phyloP scores from a whole-genome alignment of 2,888 invertebrate genomes.

The Perithous albicinctus region DNA sequence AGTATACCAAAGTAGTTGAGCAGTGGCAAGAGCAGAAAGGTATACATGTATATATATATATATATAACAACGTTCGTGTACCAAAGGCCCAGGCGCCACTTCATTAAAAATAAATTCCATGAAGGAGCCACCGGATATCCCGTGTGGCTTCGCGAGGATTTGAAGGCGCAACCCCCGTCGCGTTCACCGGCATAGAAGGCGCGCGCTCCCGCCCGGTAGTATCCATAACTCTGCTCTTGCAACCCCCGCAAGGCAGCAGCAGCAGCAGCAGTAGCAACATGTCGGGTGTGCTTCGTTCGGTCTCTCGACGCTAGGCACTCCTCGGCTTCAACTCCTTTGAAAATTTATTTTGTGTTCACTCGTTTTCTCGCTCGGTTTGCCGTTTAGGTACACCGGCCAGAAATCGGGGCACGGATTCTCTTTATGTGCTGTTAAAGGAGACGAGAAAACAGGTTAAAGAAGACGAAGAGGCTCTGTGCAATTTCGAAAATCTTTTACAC shows the following conservation, averaged over 20 bases:
- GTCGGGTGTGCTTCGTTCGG: slow-evolving; percentile 36
- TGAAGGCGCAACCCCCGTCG: slow-evolving; percentile 75
- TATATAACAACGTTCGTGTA: slow-evolving; percentile 36
- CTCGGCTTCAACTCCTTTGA: slow-evolving; percentile 52
- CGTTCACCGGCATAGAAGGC: slow-evolving; percentile 32
- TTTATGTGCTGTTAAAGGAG: slow-evolving; percentile 32
- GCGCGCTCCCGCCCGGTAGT: slow-evolving; percentile 58
- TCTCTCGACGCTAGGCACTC: slow-evolving; percentile 50
- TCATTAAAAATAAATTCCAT: slow-evolving; percentile 86
- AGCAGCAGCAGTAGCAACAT: slow-evolving; percentile 26
- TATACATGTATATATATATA: too few species aligned
- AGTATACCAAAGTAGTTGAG: slow-evolving; percentile 32
- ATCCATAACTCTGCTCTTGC: slow-evolving; percentile 77
- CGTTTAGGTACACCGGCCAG: slow-evolving; percentile 15
- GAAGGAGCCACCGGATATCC: slow-evolving; percentile 85
- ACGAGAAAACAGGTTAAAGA: background rate
- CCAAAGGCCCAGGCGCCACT: slow-evolving; percentile 81
- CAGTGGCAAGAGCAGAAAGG: background rate
- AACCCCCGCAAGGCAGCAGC: slow-evolving; percentile 62
- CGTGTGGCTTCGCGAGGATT: slow-evolving; percentile 85
- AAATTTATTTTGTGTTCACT: slow-evolving; percentile 57
- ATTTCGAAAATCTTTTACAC: background rate
- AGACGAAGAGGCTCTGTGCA: background rate
- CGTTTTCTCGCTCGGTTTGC: slow-evolving; percentile 51
- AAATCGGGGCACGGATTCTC: slow-evolving; percentile 36